phyloP scores from a whole-genome alignment of 2,888 invertebrate genomes.

The Cosmorhoe ocellata region DNA sequence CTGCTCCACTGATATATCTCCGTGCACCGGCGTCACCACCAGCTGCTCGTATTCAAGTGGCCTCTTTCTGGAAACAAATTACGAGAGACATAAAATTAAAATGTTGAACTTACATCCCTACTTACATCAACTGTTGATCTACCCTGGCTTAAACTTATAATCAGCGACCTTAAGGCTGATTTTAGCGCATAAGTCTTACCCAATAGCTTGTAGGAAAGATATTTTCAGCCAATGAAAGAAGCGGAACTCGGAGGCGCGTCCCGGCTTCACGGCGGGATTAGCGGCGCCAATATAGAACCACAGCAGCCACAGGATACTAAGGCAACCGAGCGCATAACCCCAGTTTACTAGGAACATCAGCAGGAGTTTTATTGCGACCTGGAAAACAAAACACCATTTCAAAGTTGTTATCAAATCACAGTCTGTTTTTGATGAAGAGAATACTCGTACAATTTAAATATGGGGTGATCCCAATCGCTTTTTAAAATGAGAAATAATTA shows the following conservation, averaged over 20 bases:
- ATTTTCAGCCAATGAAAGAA: slow-evolving; percentile 91
- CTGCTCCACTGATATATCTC: slow-evolving; percentile 89
- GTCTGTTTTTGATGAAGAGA: no score
- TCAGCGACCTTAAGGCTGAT: no score
- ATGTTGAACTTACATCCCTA: no score
- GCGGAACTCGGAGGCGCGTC: slow-evolving; percentile 91
- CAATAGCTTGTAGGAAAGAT: slow-evolving; percentile 87
- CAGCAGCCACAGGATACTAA: slow-evolving; percentile 90
- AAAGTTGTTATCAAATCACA: no score
- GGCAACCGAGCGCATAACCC: slow-evolving; percentile 93
- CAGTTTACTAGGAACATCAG: slow-evolving; percentile 97
- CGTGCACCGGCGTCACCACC: slow-evolving; percentile 91
- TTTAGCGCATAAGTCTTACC: slow-evolving; percentile 75
- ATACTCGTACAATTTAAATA: no score
- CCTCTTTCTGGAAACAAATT: slow-evolving; percentile 83
- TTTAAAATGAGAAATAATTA: no score
- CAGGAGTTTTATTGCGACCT: slow-evolving; percentile 93
- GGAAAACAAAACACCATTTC: slow-evolving; percentile 9
- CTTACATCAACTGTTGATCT: no score
- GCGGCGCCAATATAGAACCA: slow-evolving; percentile 98
- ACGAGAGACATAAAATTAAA: background rate
- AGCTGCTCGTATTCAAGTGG: slow-evolving; percentile 93
- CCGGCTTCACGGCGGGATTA: slow-evolving; percentile 97
- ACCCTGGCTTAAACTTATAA: no score
- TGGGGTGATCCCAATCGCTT: no score